Evolutionary conservation across 2,113 vertebrate genomes (phyloP), one percentile per base, ranked within the genome.

Genomic region (Bos taurus): DNA sequence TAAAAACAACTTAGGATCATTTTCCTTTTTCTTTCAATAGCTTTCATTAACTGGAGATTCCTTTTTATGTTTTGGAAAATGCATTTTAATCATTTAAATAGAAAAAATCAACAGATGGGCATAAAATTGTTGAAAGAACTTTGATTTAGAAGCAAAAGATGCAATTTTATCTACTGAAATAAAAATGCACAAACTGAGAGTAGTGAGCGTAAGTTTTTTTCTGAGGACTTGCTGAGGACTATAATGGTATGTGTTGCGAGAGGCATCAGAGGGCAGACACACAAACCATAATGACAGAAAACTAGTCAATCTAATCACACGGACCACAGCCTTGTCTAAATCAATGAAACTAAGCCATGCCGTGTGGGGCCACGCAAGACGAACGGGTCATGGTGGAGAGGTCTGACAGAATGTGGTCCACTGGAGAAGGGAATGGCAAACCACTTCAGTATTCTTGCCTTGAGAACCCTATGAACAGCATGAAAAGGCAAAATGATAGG

Each of bases 81-180:
- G 71, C 1, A 48, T 43, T 84, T 86, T 57, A 92, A 88, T 26
- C 1, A 91, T 77, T 64, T 91, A 88, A 95, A 50, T 81, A 4
- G 13, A 40, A 81, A 84, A 50, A 50, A n/a, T 43, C 16, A 93
- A 67, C 19, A 93, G 15, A 52, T 81, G 33, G 6, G 1, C 1
- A 94, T 94, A 23, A 52, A 74, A 62, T 67, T 91, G 91, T 78
- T 90, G 4, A 30, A 40, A 92, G 12, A 48, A 91, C n/a, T 91
- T 59, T 52, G 48, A 90, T 88, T 94, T 82, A 67, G n/a, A 93
- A 67, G 15, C 8, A 50, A 10, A 8, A 78, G 5, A 64, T 2
- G 48, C 5, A 28, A 25, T 83, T 83, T 83, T 56, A 54, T 83
- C 33, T 83, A 25, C 52, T 56, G 81, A 83, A 83, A 56, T 36